Evolutionary conservation across 2,797 vertebrate species (phyloP).

Genomic region (Florisuga fusca): DNA sequence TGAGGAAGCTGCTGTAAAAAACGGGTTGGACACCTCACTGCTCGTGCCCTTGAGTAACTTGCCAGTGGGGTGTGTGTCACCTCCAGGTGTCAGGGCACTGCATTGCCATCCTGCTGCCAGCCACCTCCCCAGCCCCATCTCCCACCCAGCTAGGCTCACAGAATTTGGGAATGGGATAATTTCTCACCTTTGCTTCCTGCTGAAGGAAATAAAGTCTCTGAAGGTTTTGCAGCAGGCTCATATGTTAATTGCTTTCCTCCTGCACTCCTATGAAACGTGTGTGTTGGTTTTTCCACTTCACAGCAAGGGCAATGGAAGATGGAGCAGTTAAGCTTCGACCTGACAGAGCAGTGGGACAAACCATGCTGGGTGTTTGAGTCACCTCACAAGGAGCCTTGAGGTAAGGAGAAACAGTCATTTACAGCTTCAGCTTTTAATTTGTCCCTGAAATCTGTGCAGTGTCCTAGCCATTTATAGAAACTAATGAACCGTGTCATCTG

Average conservation of each 20-base stretch:
- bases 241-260: not conserved
- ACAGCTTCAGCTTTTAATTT: not conserved
- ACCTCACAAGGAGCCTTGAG: not conserved
- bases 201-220: not conserved
- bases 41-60: not conserved
- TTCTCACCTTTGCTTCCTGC: not conserved
- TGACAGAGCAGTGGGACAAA: not conserved
- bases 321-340: not conserved
- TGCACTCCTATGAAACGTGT: not conserved
- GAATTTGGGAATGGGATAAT: not conserved
- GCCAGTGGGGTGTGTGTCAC: not conserved
- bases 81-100: not conserved
- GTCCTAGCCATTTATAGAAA: conserved; percentile 16
- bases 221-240: not conserved
- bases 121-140: fast-evolving
- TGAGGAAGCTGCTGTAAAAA: not conserved
- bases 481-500: not conserved
- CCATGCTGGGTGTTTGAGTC: not conserved
- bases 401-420: not conserved
- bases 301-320: not conserved
- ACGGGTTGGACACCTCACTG: not conserved
- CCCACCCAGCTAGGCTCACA: not conserved
- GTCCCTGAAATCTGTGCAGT: not conserved
- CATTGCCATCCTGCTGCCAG: fast-evolving
- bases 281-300: not conserved